Percentiles rank a stretch among this genome's conserved stretches.
Conservation (phyloP, 2,797 vertebrate genomes). For the Sebastes trivittatus region DNA sequence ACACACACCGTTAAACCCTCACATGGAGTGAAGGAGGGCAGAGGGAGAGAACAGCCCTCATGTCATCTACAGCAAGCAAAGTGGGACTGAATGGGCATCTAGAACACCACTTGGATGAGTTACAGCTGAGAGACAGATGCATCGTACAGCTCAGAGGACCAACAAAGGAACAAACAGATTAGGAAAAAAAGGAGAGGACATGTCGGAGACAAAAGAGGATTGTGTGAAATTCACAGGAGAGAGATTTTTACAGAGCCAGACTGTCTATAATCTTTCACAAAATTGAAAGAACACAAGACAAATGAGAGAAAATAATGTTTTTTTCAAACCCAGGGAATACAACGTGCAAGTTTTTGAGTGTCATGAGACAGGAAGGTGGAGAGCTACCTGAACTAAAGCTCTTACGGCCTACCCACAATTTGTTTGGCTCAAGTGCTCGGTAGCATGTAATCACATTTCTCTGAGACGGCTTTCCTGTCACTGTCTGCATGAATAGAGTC, state of each 20-base stretch:
- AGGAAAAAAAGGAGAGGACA: conserved; percentile 4
- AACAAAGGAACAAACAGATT: conserved; percentile 65
- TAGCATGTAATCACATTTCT: conserved; percentile 38
- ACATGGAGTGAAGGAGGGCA: conserved; percentile 21
- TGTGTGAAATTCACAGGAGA: conserved; percentile 45
- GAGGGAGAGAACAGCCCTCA: background rate
- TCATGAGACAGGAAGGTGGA: background rate
- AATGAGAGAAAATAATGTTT: conserved; percentile 38
- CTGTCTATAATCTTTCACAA: conserved; percentile 37
- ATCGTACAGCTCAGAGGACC: conserved; percentile 43
- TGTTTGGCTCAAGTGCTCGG: conserved; percentile 9
- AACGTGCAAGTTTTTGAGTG: background rate
- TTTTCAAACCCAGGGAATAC: background rate
- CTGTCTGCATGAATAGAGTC: conserved; percentile 1
- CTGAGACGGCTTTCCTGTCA: conserved; percentile 5
- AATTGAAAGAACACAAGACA: conserved; percentile 35
- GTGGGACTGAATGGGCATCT: conserved; percentile 41
- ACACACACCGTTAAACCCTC: conserved; percentile 43
- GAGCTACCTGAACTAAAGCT: conserved; percentile 14
- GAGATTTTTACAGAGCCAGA: conserved; percentile 36
- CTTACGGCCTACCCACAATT: conserved; percentile 1
- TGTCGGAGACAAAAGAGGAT: conserved; percentile 48
- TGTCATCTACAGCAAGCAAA: conserved; percentile 35
- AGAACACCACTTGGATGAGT: conserved; percentile 38
- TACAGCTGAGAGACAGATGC: conserved; percentile 56